Base-by-base conservation (phyloP, 1,140 invertebrate genomes). In the Drosophila serrata region DNA sequence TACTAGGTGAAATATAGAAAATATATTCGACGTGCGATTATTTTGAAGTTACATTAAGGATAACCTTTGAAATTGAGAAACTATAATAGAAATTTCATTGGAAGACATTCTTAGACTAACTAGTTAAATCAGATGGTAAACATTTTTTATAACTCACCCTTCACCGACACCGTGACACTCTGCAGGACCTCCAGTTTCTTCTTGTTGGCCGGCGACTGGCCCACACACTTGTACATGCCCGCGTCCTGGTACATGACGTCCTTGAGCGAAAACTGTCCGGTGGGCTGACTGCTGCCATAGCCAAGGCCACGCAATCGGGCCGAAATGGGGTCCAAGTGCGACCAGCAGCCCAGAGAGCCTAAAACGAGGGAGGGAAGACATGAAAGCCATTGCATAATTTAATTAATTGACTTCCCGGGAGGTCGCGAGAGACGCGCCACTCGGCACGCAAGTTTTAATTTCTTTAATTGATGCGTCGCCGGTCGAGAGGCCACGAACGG, bases 211-310 rank as follows among this genome's bases (percentile, higher is more conserved):
- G 94, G 93, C 68, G 94, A 94, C 33, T 95, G 95, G 6, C 94
- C 94, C 17, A 96, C 95, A 92, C 96, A 97, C 79, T 95, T 94
- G 92, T 96, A 96, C 80, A 95, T 95, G 5, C 96, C 96, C 19
- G 95, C 95, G 77, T 97, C 96, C 88, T 96, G 96, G 87, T 96
- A 97, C 31, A 97, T 93, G 24, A 96, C 95, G 65, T 95, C 95
- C 79, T 95, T 95, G 2, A 96, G 91, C 29, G 93, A 93, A 48
- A 95, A 93, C 24, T 94, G 93, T 33, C 94, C 94, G 39, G 95
- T 94, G 75, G 94, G 93, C 74, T 95, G 94, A 64, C 95, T 92
- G 62, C 95, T 93, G 82, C 95, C 93, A 93, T 95, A 93, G 76
- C 94, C 92, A 77, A 95, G 92, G 74, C 95, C 94, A 42, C 92